Conservation (phyloP, 1,140 invertebrate species). For the Caenorhabditis remanei region DNA sequence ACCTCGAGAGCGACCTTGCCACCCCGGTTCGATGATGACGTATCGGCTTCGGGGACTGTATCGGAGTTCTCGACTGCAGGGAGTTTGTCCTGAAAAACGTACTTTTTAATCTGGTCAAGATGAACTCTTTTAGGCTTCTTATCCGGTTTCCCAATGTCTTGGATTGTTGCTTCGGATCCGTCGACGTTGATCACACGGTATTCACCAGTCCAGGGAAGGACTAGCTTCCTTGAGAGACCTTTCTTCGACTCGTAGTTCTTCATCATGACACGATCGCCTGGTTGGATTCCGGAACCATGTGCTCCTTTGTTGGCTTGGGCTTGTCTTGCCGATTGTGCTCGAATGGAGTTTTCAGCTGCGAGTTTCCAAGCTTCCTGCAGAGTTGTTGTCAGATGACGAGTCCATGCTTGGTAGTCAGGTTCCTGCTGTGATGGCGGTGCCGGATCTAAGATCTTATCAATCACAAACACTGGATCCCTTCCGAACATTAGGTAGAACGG, state of each 20-base stretch:
- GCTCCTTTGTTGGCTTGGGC: background rate
- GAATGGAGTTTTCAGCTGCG: background rate
- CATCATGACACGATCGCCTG: background rate
- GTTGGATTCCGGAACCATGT: background rate
- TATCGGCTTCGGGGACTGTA: no score
- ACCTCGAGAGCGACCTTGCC: no score
- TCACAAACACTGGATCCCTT: background rate
- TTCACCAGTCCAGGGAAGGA: background rate
- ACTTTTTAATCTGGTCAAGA: conserved; percentile 16
- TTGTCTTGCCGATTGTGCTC: background rate
- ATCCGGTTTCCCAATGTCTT: background rate
- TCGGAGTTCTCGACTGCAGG: no score
- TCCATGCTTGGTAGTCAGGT: background rate
- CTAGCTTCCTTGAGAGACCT: background rate
- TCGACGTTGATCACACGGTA: background rate
- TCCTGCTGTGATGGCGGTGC: background rate
- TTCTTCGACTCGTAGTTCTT: background rate
- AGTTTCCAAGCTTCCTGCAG: background rate
- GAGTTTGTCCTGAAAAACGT: no score
- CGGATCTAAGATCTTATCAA: background rate
- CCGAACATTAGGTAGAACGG: conserved; percentile 34
- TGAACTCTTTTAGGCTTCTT: background rate
- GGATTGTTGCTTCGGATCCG: background rate
- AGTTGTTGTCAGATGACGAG: background rate
- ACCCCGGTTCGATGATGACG: no score